Evolutionary conservation across 2,888 invertebrate genomes (phyloP), one percentile per base, ranked within the genome.

Genomic region (Macrophya alboannulata): DNA sequence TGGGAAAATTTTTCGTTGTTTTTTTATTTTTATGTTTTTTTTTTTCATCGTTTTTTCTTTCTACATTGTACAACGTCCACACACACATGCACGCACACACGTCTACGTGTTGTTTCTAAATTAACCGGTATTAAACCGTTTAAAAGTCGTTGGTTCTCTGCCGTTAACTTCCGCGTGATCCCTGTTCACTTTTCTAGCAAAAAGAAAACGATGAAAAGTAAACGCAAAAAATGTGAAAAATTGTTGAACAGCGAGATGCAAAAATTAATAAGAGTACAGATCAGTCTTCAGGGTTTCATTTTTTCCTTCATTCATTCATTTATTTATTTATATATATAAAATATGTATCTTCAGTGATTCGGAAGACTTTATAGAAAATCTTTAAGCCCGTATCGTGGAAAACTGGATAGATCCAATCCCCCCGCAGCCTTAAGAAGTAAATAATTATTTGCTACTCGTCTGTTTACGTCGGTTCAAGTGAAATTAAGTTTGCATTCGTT

Each of bases 41-140:
- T 31, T 31, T 31, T n/a, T n/a, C n/a, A n/a, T n/a, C n/a, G n/a
- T n/a, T n/a, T 45, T 74, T 74, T 51, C 25, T 21, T 72, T 72
- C 21, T 45, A 45, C 72, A 21, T 25, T 74, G 45, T 45, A 37
- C 68, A 74, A n/a, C 10, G 43, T 74, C n/a, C n/a, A 48, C 31
- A 31, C 31, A 31, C 31, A 31, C 31, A 31, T 3, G 3, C 31
- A 31, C 31, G 3, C 31, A 31, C 3, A 1, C 31, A 31, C 31
- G 31, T 31, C 3, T 74, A 15, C 74, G 21, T 45, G 21, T 68
- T 68, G 37, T 74, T 45, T 74, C 74, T 74, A 43, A 45, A 74
- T 43, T 45, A 74, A 48, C 43, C 21, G 45, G 74, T 74, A 74
- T 74, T 74, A 74, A 74, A 74, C 74, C 74, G 74, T 45, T 74